Evolutionary conservation across 2,888 invertebrate genomes (phyloP), one percentile per base, ranked within the genome.

Genomic region (Caenorhabditis doughertyi): DNA sequence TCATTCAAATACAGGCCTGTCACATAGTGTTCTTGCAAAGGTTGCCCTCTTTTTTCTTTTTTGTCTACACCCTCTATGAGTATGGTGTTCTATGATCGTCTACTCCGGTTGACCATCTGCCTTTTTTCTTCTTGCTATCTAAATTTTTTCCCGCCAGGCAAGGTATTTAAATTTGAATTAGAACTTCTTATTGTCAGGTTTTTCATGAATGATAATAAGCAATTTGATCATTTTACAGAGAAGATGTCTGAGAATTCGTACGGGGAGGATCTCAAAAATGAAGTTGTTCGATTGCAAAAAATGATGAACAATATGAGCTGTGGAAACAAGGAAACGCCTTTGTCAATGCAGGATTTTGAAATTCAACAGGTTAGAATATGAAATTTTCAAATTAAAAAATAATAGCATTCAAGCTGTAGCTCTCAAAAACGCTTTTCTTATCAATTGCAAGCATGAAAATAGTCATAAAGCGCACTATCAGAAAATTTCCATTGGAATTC

Each of bases 281-380:
- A 74, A 11, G 49, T 81, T 21, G 8, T 29, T n/a, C 53, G 70
- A n/a, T 32, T 81, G 11, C 73, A 74, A 21, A 39, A 64, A 21
- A 81, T 81, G 80, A 74, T 81, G 80, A 55, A 55, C 13, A 44
- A 47, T n/a, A 56, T 81, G 74, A 74, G 47, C 25, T 81, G 80
- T 44, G 39, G 27, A 4, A 7, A 8, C 7, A 39, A 44, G 13
- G 35, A 11, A 11, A 39, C 0, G 1, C 39, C 55, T 7, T 13
- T 55, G 8, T 51, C 67, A 21, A 29, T 68, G 18, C 21, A 29
- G 1, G 76, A 76, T 42, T 76, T 58, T 51, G 11, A 58, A 25
- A 16, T 68, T 23, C 29, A 58, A 4, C 55, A 74, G 39, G 74
- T 74, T 9, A 16, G 72, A 32, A 32, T 60, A 25, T 13, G 27